Evolutionary conservation across 2,888 invertebrate genomes (phyloP).

Genomic region (Gisinianus flammeolus): DNA sequence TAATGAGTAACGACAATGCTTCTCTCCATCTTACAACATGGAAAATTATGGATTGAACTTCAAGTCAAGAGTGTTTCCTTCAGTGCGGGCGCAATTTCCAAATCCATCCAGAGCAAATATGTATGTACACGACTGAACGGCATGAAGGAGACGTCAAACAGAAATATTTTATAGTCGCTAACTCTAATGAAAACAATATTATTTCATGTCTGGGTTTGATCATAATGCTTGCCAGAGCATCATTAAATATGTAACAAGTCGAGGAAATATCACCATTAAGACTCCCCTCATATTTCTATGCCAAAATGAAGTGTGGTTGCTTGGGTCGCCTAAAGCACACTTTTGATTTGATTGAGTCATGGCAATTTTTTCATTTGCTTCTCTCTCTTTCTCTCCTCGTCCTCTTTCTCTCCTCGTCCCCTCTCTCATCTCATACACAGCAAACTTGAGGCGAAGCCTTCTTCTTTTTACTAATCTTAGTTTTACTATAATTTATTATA

Average conservation of each 20-base stretch:
- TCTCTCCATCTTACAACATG: background rate
- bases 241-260: constrained; percentile 27
- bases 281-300: constrained; percentile 29
- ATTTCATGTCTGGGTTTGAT: constrained; percentile 7
- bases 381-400: constrained; percentile 8
- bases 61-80: background rate
- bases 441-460: background rate
- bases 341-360: constrained; percentile 41
- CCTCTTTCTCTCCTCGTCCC: background rate
- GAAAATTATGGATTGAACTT: background rate
- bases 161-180: constrained; percentile 1
- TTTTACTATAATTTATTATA: constrained; percentile 4
- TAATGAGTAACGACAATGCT: constrained; percentile 6
- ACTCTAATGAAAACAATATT: constrained; percentile 19
- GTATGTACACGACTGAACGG: background rate
- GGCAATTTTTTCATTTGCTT: constrained; percentile 34
- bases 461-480: background rate
- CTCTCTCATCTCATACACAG: background rate
- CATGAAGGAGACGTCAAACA: background rate
- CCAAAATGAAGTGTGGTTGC: constrained; percentile 32
- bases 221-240: background rate
- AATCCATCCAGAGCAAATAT: background rate
- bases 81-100: background rate
- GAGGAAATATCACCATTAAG: constrained; percentile 25
- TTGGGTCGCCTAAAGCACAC: constrained; percentile 27